Percentiles rank a stretch among this genome's conserved stretches.
phyloP scores from a whole-genome alignment of 2,113 vertebrate genomes.

The Alosa alosa region DNA sequence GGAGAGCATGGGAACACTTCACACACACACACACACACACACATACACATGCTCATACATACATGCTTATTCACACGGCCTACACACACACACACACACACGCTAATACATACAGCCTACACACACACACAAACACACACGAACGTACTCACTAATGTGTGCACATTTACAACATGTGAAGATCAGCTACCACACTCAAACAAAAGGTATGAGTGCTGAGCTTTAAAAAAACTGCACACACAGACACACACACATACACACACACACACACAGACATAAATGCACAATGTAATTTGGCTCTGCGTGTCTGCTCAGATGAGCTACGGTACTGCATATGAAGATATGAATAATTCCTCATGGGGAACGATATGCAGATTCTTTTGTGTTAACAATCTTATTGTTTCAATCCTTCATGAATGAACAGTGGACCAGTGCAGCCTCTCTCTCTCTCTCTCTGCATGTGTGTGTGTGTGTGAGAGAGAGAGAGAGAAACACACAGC shows the following conservation, averaged over 20 bases:
- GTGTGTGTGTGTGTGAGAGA: conserved; percentile 3
- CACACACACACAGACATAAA: background rate
- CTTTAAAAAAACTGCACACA: background rate
- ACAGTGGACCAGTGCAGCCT: background rate
- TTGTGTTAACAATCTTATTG: conserved; percentile 17
- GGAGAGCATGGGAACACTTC: conserved; percentile 8
- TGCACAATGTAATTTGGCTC: conserved; percentile 3
- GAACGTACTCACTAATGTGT: background rate
- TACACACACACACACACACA: background rate
- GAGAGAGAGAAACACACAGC: background rate
- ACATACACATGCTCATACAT: background rate
- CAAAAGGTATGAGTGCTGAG: background rate
- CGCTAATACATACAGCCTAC: background rate
- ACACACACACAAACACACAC: background rate
- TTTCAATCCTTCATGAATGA: conserved; percentile 9
- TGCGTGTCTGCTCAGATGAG: conserved; percentile 3
- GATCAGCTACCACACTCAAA: background rate
- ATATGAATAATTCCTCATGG: conserved; percentile 11
- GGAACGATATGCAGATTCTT: background rate
- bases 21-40: background rate
- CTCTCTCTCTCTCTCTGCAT: background rate
- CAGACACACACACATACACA: background rate
- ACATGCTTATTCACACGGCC: background rate
- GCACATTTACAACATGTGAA: background rate
- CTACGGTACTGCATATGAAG: background rate